These are phyloP conservation scores for Lordiphosa andalusiaca DNA, from an alignment of 2,888 invertebrate species.

Conservation along the genomic window DNA sequence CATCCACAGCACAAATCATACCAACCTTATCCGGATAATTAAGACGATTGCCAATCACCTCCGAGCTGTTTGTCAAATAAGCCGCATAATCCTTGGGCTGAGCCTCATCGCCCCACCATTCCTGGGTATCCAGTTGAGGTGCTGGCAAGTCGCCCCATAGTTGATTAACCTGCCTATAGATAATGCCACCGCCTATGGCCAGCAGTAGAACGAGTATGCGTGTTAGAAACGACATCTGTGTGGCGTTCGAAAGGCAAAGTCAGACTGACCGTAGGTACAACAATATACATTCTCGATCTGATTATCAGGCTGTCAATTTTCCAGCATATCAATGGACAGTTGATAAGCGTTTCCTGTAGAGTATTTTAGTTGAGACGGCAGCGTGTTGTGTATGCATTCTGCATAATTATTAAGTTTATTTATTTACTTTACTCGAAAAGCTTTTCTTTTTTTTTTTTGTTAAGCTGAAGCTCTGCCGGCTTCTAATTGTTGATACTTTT, in stretches of 20 bases:
- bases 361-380: slow-evolving; percentile 12
- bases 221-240: slow-evolving; percentile 52
- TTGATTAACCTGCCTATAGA: slow-evolving; percentile 60
- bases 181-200: slow-evolving; percentile 57
- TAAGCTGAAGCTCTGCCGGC: slow-evolving; percentile 13
- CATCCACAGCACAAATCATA: neutral
- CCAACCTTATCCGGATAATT: slow-evolving; percentile 59
- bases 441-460: slow-evolving; percentile 8
- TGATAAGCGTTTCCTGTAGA: slow-evolving; percentile 17
- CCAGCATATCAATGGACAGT: slow-evolving; percentile 6
- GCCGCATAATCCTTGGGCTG: slow-evolving; percentile 62
- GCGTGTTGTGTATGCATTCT: slow-evolving; percentile 5
- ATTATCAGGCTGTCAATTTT: neutral
- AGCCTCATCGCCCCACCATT: slow-evolving; percentile 78
- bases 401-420: slow-evolving; percentile 1
- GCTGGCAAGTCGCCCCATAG: slow-evolving; percentile 49
- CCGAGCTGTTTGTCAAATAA: slow-evolving; percentile 65
- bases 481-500: slow-evolving; percentile 6
- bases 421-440: slow-evolving; percentile 22
- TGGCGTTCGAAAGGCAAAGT: slow-evolving; percentile 10
- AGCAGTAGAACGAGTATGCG: slow-evolving; percentile 63
- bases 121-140: slow-evolving; percentile 59
- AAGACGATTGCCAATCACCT: slow-evolving; percentile 58
- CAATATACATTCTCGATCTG: too few relatives aligned
- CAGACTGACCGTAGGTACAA: slow-evolving; percentile 16